Evolutionary conservation across 1,140 invertebrate species (phyloP).

Genomic region (Trichoplusia ni): DNA sequence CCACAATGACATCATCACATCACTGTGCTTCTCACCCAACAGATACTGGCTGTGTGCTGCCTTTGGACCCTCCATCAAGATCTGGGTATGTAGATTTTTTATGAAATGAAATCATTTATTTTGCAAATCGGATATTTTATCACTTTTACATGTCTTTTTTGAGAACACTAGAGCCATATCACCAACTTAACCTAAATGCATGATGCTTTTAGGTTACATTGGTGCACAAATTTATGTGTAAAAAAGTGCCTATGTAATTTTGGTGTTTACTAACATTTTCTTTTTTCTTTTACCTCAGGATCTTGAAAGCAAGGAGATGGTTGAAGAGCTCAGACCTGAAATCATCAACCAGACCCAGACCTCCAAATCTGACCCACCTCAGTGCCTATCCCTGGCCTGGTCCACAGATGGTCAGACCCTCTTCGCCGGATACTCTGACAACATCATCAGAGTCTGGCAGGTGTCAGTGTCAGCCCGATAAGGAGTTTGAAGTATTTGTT

Average conservation of each 20-base stretch:
- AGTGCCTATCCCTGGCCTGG: constrained; percentile 99
- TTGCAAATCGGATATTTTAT: no score
- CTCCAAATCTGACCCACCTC: constrained; percentile 93
- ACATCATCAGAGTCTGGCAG: constrained; percentile 99
- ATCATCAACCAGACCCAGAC: constrained; percentile 87
- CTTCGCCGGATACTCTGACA: constrained; percentile 99
- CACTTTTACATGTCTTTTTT: no score
- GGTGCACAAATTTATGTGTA: no score
- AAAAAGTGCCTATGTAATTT: not conserved
- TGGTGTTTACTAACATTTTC: constrained; percentile 26
- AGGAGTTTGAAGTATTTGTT: constrained; percentile 64
- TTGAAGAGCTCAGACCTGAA: constrained; percentile 98
- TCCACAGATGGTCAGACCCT: constrained; percentile 99
- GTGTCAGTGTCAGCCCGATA: constrained; percentile 91
- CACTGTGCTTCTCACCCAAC: constrained; percentile 99
- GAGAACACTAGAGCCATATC: no score
- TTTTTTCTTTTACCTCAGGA: constrained; percentile 85
- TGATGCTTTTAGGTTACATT: no score
- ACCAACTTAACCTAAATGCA: no score
- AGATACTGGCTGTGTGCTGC: constrained; percentile 99
- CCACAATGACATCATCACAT: constrained; percentile 99
- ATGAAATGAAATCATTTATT: not conserved
- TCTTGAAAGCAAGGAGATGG: constrained; percentile 99
- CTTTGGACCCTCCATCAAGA: constrained; percentile 99
- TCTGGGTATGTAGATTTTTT: constrained; percentile 88